Evolutionary conservation across 2,797 vertebrate genomes (phyloP), one percentile per base, ranked within the genome.

Genomic region (Falco berigora): DNA sequence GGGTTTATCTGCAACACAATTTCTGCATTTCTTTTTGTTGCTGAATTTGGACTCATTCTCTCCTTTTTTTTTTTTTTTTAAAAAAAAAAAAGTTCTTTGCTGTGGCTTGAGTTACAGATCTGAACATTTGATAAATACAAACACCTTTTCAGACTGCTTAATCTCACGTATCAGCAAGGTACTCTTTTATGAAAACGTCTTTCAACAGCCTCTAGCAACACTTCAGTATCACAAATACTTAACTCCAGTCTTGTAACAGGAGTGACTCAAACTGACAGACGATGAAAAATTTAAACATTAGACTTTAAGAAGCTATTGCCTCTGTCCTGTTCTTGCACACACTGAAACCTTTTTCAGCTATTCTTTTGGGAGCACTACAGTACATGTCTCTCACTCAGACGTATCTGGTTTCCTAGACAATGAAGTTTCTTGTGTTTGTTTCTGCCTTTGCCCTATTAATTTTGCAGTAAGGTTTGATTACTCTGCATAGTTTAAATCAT

Each of bases 321-420:
- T 68, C 76, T 61, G 42, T 44, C 66, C 71, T 76, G 52, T 53
- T 89, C 69, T 64, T 74, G 23, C 62, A 66, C 55, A 80, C 59
- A 92, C 68, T 75, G 67, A 93, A 96, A 64, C 47, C 61, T 72
- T 67, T 93, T 95, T 95, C 94, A 91, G 63, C 73, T 64, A 32
- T 63, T 96, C 94, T 69, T 75, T 85, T 42, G 71, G 62, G 94
- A 97, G 36, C 17, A 40, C 73, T 83, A 91, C 56, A 73, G 91
- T 90, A 68, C 76, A 68, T 1, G 76, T 86, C 74, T 91, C 82
- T 92, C 92, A 94, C 96, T 97, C 96, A 97, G 46, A 67, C 4
- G 4, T 94, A 97, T 98, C 96, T 69, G 58, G 90, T 98, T 98
- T 95, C 97, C 67, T 63, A 77, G 86, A 98, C 98, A 98, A 98